Percentiles rank a stretch among this genome's conserved stretches.
Evolutionary conservation across 2,797 vertebrate species (phyloP).

Genomic region (Rhyacichthys aspro): DNA sequence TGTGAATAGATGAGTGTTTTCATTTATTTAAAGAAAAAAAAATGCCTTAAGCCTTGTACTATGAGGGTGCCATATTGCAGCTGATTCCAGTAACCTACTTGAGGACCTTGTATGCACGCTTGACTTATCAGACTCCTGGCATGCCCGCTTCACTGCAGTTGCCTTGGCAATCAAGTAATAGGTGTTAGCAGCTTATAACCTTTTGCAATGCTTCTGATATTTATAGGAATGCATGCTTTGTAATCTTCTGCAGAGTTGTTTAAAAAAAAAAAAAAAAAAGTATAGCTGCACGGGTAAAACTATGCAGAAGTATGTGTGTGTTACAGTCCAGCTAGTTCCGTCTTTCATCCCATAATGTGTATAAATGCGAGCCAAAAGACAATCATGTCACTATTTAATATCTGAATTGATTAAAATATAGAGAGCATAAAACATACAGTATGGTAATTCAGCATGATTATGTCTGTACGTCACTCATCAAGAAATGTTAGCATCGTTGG

Average conservation of each 20-base stretch:
- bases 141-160: slow-evolving; percentile 7
- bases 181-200: background rate
- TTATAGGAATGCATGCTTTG: background rate
- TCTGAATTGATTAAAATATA: too few relatives aligned
- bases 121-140: slow-evolving; percentile 18
- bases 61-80: slow-evolving; percentile 32
- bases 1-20: slow-evolving; percentile 43
- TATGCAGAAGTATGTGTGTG: too few relatives aligned
- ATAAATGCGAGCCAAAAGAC: too few relatives aligned
- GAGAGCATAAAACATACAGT: too few relatives aligned
- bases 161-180: slow-evolving; percentile 7
- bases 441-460: too few relatives aligned
- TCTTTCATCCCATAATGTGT: too few relatives aligned
- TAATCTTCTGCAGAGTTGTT: background rate
- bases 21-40: slow-evolving; percentile 32
- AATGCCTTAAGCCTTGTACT: slow-evolving; percentile 26
- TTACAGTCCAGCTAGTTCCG: too few relatives aligned
- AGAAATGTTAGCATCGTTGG: too few relatives aligned
- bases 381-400: too few relatives aligned
- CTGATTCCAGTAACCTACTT: slow-evolving; percentile 35
- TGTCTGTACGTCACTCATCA: too few relatives aligned
- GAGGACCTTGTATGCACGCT: slow-evolving; percentile 11
- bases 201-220: background rate
- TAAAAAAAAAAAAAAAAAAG: background rate
- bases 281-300: background rate